Conservation (phyloP, 2,888 invertebrate genomes). For the Aleiodes testaceus region DNA sequence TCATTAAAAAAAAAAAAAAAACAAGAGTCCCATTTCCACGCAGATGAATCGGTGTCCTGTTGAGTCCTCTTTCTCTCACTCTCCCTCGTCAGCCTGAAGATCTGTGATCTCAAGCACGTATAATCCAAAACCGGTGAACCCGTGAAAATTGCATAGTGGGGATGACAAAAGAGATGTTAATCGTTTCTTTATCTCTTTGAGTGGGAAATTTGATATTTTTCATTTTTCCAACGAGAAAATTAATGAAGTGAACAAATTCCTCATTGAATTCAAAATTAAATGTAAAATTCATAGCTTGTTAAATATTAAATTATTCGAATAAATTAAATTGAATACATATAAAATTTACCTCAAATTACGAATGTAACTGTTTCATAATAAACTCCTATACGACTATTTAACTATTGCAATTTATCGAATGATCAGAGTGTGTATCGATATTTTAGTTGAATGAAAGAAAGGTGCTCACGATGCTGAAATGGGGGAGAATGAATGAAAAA, state of each 20-base stretch:
- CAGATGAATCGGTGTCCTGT: slow-evolving; percentile 55
- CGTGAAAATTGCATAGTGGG: slow-evolving; percentile 2
- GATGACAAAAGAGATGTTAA: slow-evolving; percentile 6
- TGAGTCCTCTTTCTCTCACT: slow-evolving; percentile 1
- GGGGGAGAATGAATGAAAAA: slow-evolving; percentile 51
- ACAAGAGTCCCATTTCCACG: slow-evolving; percentile 31
- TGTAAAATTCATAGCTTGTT: not conserved
- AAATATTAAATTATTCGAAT: slow-evolving; percentile 1
- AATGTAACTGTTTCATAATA: slow-evolving; percentile 21
- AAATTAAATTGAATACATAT: not conserved
- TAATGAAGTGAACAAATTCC: too few species aligned
- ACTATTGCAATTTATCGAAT: slow-evolving; percentile 29
- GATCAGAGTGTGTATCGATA: slow-evolving; percentile 60
- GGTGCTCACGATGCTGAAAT: slow-evolving; percentile 48
- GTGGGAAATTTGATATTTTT: slow-evolving; percentile 7
- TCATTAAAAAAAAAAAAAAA: slow-evolving; percentile 9
- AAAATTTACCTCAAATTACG: slow-evolving; percentile 2
- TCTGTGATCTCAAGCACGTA: slow-evolving; percentile 61
- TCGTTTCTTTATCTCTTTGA: not conserved
- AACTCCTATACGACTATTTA: slow-evolving; percentile 1
- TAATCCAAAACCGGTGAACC: slow-evolving; percentile 56
- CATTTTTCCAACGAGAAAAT: too few species aligned
- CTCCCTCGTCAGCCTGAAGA: slow-evolving; percentile 45
- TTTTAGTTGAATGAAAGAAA: slow-evolving; percentile 60
- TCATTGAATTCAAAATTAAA: not conserved